A percentile compares a stretch with the other conserved stretches of the same genome.
These are phyloP conservation scores for Elmis aenea DNA, from an alignment of 2,888 invertebrate genomes.

Conservation along the genomic window DNA sequence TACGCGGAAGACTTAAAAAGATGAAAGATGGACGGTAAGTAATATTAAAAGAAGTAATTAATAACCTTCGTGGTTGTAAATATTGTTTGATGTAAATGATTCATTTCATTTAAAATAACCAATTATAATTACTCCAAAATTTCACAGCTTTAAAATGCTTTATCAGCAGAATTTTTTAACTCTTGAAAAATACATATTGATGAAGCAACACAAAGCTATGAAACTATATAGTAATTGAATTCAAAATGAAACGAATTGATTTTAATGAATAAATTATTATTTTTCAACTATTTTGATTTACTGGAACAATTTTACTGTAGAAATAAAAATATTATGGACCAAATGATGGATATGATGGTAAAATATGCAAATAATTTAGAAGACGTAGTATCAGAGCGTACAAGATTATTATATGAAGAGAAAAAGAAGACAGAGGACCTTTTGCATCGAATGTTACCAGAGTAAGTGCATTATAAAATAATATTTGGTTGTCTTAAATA, in stretches of 20 bases:
- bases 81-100: too few species aligned
- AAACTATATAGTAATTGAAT: too few species aligned
- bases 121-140: background rate
- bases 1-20: constrained; percentile 76
- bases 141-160: too few species aligned
- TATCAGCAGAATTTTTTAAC: too few species aligned
- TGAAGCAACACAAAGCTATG: too few species aligned
- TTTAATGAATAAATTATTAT: too few species aligned
- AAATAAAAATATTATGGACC: constrained; percentile 89
- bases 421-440: constrained; percentile 91
- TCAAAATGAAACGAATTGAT: background rate
- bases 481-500: constrained; percentile 2
- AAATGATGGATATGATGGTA: constrained; percentile 98
- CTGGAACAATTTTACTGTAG: constrained; percentile 52
- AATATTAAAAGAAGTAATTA: background rate
- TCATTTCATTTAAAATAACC: too few species aligned
- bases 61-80: too few species aligned
- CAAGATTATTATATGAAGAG: constrained; percentile 82
- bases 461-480: constrained; percentile 61
- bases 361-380: constrained; percentile 93
- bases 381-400: constrained; percentile 88
- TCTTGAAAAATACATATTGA: too few species aligned
- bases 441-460: constrained; percentile 89
- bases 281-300: too few species aligned
- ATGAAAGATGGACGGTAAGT: constrained; percentile 84